A percentile compares a stretch with the other conserved stretches of the same genome.
Evolutionary conservation across 2,113 vertebrate genomes (phyloP).

Genomic region (Aptenodytes forsteri): DNA sequence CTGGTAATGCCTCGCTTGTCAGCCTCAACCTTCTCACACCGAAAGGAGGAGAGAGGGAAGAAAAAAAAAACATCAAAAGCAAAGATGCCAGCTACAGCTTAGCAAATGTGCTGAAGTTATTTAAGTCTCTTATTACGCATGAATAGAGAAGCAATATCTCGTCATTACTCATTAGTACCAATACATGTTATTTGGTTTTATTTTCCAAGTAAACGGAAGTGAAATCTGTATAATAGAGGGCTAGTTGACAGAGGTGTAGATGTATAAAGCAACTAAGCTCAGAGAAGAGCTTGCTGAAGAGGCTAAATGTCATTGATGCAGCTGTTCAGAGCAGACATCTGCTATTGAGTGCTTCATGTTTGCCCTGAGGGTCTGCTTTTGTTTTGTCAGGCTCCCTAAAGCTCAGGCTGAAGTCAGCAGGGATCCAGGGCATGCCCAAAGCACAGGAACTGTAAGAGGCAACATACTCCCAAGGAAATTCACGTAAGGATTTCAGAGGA

Average conservation of each 20-base stretch:
- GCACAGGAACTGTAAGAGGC: not conserved
- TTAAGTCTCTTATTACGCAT: constrained; percentile 10
- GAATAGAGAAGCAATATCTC: constrained; percentile 4
- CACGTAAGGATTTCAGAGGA: rapidly evolving
- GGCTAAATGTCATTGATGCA: not conserved
- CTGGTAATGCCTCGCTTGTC: not conserved
- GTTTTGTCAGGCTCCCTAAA: not conserved
- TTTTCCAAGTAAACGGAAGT: constrained; percentile 34
- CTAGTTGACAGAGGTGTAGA: not conserved
- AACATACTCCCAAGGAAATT: rapidly evolving
- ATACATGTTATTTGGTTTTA: constrained; percentile 12
- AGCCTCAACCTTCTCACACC: not conserved
- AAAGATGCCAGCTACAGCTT: not conserved
- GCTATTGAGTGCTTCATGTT: rapidly evolving
- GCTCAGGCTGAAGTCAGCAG: not conserved
- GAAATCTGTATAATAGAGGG: not conserved
- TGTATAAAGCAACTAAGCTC: not conserved
- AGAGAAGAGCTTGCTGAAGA: not conserved
- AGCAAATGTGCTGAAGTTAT: constrained; percentile 3
- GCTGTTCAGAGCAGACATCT: not conserved
- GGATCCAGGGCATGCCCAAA: not conserved
- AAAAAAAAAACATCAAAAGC: not conserved
- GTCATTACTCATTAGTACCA: constrained; percentile 59
- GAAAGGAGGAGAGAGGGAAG: not conserved
- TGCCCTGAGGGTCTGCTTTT: not conserved